A percentile compares a stretch with the other conserved stretches of the same genome.
phyloP scores from a whole-genome alignment of 1,140 invertebrate genomes.

The Zaprionus taronus region DNA sequence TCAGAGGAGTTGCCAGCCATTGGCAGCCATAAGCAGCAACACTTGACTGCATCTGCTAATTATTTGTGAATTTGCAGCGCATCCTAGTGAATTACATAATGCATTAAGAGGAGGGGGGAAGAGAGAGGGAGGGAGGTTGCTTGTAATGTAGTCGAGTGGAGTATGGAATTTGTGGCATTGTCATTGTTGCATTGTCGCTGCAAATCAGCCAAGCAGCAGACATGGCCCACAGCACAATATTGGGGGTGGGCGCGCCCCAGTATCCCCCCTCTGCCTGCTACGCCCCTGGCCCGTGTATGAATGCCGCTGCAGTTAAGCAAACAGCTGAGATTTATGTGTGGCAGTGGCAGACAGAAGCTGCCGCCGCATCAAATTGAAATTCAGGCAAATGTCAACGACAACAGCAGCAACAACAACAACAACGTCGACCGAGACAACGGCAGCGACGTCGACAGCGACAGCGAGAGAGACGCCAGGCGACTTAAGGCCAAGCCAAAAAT shows the following conservation, averaged over 20 bases:
- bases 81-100: conserved; percentile 28
- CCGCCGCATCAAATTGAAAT: conserved; percentile 73
- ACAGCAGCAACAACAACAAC: conserved; percentile 34
- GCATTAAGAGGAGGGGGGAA: neutral
- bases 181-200: conserved; percentile 12
- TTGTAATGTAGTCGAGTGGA: conserved; percentile 3
- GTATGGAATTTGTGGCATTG: conserved; percentile 11
- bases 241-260: neutral
- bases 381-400: conserved; percentile 77
- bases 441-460: conserved; percentile 4
- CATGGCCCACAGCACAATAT: conserved; percentile 1
- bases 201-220: neutral
- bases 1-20: neutral
- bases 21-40: conserved; percentile 26
- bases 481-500: conserved; percentile 55
- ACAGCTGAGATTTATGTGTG: conserved; percentile 63
- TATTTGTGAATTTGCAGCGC: conserved; percentile 50
- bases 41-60: conserved; percentile 56
- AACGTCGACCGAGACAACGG: conserved; percentile 16
- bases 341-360: conserved; percentile 55
- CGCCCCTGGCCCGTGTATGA: neutral
- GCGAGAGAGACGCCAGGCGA: conserved; percentile 22
- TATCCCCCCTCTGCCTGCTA: neutral
- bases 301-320: conserved; percentile 9
- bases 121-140: neutral